These are phyloP conservation scores for Eulemur rufifrons DNA, from an alignment of 2,113 vertebrate genomes.

Conservation along the genomic window DNA sequence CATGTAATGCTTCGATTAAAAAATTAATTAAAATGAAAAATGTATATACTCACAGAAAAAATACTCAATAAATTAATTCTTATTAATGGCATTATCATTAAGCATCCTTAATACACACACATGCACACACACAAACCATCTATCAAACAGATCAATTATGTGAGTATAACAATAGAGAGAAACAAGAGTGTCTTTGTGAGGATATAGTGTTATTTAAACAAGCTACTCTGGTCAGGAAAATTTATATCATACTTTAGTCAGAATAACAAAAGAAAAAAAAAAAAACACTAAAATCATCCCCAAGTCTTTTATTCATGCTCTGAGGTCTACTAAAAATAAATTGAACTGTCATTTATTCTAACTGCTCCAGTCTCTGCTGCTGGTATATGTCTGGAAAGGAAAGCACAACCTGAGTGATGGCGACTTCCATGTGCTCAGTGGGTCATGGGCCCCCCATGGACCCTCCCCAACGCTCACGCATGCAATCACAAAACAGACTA, in stretches of 20 bases:
- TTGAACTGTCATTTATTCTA: not conserved
- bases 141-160: slow-evolving; percentile 17
- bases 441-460: fast-evolving
- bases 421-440: not conserved
- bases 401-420: not conserved
- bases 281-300: slow-evolving; percentile 12
- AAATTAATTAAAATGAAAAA: slow-evolving; percentile 6
- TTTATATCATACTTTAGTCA: slow-evolving; percentile 5
- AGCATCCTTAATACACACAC: not conserved
- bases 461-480: not conserved
- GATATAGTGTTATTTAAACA: slow-evolving; percentile 25
- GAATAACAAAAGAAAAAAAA: not conserved
- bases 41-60: not conserved
- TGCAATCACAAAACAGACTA: not conserved
- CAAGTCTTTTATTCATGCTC: slow-evolving; percentile 21
- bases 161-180: not conserved
- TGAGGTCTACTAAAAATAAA: slow-evolving; percentile 48
- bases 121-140: not conserved
- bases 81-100: slow-evolving; percentile 1
- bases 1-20: not conserved
- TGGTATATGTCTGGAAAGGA: not conserved
- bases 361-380: not conserved
- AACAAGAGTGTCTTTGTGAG: not conserved
- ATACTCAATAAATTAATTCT: not conserved
- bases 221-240: slow-evolving; percentile 1